Evolutionary conservation across 2,888 invertebrate species (phyloP).

Genomic region (Leucophora obtusa): DNA sequence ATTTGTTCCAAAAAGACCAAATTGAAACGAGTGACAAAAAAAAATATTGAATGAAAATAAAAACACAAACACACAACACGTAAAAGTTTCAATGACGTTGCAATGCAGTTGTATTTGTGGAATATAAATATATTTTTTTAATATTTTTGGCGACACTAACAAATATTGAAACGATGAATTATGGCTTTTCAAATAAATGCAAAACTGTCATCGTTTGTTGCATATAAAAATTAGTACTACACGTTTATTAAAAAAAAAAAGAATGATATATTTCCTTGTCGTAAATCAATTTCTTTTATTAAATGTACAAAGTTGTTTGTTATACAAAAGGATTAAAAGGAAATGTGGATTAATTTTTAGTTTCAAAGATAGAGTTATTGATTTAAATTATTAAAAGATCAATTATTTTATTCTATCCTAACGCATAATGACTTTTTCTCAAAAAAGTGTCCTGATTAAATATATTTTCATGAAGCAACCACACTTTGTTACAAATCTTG

Average conservation of each 20-base stretch:
- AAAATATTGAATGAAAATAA: slow-evolving; percentile 17
- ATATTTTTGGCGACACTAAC: slow-evolving; percentile 64
- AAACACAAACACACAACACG: slow-evolving; percentile 37
- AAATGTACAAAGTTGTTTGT: slow-evolving; percentile 18
- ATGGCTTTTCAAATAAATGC: slow-evolving; percentile 60
- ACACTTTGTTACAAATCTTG: too few relatives aligned
- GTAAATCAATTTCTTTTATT: slow-evolving; percentile 32
- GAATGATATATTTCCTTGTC: slow-evolving; percentile 33
- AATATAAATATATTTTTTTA: slow-evolving; percentile 46
- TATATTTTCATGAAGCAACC: too few relatives aligned
- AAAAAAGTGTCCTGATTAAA: too few relatives aligned
- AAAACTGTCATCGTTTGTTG: slow-evolving; percentile 52
- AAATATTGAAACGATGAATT: slow-evolving; percentile 63
- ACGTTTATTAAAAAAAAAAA: slow-evolving; percentile 51
- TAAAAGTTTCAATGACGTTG: slow-evolving; percentile 58
- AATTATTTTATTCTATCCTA: too few relatives aligned
- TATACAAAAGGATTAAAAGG: slow-evolving; percentile 20
- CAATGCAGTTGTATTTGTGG: slow-evolving; percentile 47
- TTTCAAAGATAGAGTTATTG: too few relatives aligned
- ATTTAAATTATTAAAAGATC: too few relatives aligned
- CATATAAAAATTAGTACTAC: slow-evolving; percentile 57
- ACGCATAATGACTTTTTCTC: too few relatives aligned
- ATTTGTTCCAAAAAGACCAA: slow-evolving; percentile 28
- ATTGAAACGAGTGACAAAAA: slow-evolving; percentile 15
- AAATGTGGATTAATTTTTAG: not conserved